Evolutionary conservation across 2,888 invertebrate genomes (phyloP).

Genomic region (Torymus aiolomorphi): DNA sequence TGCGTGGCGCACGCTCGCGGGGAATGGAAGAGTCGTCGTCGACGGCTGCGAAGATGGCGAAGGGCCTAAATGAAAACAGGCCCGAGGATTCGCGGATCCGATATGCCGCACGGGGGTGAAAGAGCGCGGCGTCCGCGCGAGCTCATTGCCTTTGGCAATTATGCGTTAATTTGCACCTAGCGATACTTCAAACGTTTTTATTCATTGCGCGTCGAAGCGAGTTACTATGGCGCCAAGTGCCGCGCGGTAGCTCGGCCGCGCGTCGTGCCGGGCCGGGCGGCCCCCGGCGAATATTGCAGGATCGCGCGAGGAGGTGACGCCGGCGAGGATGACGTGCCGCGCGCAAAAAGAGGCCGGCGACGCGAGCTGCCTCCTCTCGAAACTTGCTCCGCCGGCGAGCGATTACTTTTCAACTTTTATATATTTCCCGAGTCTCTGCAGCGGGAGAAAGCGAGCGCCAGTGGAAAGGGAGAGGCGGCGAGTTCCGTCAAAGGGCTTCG

Average conservation of each 20-base stretch:
- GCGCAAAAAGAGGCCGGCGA: not conserved
- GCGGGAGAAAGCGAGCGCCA: too few species aligned
- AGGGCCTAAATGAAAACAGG: conserved; percentile 12
- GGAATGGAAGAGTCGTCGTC: too few species aligned
- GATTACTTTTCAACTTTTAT: conserved; percentile 56
- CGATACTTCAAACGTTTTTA: conserved; percentile 76
- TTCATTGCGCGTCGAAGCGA: conserved; percentile 74
- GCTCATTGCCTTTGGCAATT: conserved; percentile 76
- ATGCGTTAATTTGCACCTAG: conserved; percentile 76
- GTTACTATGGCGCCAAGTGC: conserved; percentile 58
- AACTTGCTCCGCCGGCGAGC: conserved; percentile 35
- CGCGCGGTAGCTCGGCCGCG: conserved; percentile 4
- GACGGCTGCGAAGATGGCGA: not conserved
- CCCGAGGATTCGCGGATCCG: not conserved
- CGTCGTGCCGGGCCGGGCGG: not conserved
- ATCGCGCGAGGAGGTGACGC: not conserved
- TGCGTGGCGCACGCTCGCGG: too few species aligned
- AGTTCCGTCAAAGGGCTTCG: conserved; percentile 70
- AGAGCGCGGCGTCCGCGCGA: too few species aligned
- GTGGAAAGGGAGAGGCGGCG: not conserved
- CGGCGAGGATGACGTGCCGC: too few species aligned
- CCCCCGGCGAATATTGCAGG: conserved; percentile 13
- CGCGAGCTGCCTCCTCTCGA: conserved; percentile 5
- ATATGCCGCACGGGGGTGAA: conserved; percentile 59
- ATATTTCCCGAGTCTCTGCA: conserved; percentile 15